Evolutionary conservation across 2,797 vertebrate genomes (phyloP).

Genomic region (Anguilla megastoma): DNA sequence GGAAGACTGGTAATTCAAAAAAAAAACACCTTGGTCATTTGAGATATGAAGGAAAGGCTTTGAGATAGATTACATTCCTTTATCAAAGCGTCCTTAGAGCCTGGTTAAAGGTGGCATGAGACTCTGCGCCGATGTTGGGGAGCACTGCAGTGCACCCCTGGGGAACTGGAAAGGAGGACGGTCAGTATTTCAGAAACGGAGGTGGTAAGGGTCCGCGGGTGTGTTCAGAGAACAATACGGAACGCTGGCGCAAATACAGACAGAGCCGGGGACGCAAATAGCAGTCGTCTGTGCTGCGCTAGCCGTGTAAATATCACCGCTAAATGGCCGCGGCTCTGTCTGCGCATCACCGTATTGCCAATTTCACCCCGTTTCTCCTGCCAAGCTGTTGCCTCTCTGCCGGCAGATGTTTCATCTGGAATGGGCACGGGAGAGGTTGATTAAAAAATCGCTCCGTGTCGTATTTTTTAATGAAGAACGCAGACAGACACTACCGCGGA

Average conservation of each 20-base stretch:
- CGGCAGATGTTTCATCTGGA: neutral
- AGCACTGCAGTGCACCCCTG: neutral
- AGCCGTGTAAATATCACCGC: neutral
- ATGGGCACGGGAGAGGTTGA: neutral
- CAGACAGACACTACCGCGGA: neutral
- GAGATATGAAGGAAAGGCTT: neutral
- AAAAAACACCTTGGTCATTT: neutral
- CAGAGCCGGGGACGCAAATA: neutral
- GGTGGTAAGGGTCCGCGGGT: neutral
- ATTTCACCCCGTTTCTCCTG: neutral
- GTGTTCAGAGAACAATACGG: neutral
- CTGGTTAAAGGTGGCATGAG: neutral
- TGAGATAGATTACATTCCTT: neutral
- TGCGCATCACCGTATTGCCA: neutral
- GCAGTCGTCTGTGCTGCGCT: neutral
- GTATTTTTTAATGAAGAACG: neutral
- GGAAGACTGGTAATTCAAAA: neutral
- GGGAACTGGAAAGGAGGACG: neutral
- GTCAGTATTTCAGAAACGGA: neutral
- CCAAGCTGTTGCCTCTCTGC: neutral
- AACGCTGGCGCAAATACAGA: neutral
- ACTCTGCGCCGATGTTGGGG: neutral
- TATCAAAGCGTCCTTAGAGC: neutral
- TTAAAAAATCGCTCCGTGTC: neutral
- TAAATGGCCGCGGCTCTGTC: neutral